These are phyloP conservation scores for Microplitis manilae DNA, from an alignment of 2,888 invertebrate genomes.

Conservation along the genomic window DNA sequence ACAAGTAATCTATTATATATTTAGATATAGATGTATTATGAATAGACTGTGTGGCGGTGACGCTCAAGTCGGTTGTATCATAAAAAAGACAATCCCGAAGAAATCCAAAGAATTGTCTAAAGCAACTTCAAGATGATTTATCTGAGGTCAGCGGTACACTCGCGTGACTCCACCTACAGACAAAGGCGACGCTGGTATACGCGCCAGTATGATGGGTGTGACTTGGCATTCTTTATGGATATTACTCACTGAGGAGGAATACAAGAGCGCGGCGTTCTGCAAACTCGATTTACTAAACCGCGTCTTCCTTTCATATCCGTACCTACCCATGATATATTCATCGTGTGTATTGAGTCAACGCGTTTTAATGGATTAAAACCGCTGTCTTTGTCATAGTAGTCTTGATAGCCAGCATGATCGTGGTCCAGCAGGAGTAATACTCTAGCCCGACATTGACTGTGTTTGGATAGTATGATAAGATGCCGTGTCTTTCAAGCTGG, in stretches of 20 bases:
- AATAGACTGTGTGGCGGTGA: background rate
- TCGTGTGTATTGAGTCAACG: constrained; percentile 27
- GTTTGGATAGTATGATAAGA: constrained; percentile 47
- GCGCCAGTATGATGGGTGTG: constrained; percentile 62
- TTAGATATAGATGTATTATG: constrained; percentile 10
- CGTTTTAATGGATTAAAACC: constrained; percentile 24
- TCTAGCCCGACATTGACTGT: constrained; percentile 47
- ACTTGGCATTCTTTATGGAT: constrained; percentile 62
- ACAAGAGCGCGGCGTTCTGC: constrained; percentile 11
- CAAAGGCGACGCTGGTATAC: constrained; percentile 23
- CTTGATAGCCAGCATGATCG: background rate
- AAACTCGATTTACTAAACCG: constrained; percentile 31
- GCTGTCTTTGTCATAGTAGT: too few relatives aligned
- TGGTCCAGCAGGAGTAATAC: background rate
- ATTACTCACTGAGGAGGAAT: constrained; percentile 51
- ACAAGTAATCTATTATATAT: constrained; percentile 2
- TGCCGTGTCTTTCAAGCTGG: constrained; percentile 41
- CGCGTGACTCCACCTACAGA: constrained; percentile 32
- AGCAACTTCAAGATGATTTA: constrained; percentile 24
- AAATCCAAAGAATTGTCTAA: constrained; percentile 18
- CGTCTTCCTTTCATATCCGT: constrained; percentile 25
- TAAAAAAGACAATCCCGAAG: constrained; percentile 14
- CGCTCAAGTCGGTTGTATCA: background rate
- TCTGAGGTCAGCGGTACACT: constrained; percentile 21
- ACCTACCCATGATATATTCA: constrained; percentile 10